Conservation (phyloP, 2,113 vertebrate species). For the Boleophthalmus pectinirostris region DNA sequence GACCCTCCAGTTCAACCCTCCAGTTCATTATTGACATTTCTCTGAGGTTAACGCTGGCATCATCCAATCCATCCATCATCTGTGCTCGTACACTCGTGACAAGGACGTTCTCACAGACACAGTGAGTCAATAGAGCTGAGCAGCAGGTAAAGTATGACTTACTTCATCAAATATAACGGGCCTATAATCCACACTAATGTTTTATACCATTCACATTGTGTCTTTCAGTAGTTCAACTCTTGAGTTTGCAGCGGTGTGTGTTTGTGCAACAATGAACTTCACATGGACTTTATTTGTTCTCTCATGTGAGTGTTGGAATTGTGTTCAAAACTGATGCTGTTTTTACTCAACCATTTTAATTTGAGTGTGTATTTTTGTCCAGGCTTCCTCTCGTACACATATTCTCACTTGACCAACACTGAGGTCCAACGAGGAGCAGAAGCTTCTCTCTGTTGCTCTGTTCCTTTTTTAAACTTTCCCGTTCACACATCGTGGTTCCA, state of each 20-base stretch:
- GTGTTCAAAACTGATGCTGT: neutral
- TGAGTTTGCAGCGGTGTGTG: neutral
- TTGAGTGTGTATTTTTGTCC: neutral
- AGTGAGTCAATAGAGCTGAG: neutral
- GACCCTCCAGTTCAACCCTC: too few species aligned
- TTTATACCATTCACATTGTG: neutral
- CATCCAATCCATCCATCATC: neutral
- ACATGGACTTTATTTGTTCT: neutral
- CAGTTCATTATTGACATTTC: too few species aligned
- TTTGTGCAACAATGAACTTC: neutral
- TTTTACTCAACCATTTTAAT: neutral
- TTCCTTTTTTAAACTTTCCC: neutral
- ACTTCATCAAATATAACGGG: neutral
- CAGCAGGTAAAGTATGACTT: neutral
- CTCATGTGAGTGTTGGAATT: neutral
- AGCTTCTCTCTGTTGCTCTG: neutral
- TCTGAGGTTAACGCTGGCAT: too few species aligned
- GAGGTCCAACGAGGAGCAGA: neutral
- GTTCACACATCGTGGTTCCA: neutral
- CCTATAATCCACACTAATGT: neutral
- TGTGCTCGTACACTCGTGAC: neutral
- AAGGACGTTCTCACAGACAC: neutral
- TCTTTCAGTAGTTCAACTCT: neutral
- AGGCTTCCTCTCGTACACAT: neutral
- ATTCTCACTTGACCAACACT: neutral